These are phyloP conservation scores for Hydractinia symbiolongicarpus DNA, from an alignment of 30 jellyfish, hydroid and myxozoan genomes.

Conservation along the genomic window DNA sequence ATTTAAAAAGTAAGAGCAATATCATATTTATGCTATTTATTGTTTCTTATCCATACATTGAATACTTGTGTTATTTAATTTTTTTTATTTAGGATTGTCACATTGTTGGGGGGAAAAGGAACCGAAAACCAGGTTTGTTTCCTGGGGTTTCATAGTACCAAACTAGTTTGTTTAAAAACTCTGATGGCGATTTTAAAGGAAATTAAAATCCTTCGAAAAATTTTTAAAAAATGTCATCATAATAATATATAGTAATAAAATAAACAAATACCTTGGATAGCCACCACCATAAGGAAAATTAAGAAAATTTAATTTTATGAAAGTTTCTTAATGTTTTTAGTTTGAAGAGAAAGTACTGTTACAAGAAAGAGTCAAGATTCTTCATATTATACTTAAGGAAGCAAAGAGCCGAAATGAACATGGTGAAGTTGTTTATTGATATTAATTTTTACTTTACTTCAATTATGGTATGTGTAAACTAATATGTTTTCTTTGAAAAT, in stretches of 20 bases:
- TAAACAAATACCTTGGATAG: no score
- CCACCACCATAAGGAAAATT: no score
- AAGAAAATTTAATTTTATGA: not conserved
- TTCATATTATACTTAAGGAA: not conserved
- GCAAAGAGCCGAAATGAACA: not conserved
- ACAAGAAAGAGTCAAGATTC: slow-evolving; percentile 5
- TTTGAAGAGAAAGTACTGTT: not conserved
- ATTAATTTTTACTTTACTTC: not conserved
- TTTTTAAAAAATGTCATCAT: no score
- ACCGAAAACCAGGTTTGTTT: no score
- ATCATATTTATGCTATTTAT: not conserved
- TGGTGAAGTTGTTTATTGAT: not conserved
- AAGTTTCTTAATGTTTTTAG: not conserved
- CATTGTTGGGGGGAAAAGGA: no score
- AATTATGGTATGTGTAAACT: not conserved
- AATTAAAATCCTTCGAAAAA: no score
- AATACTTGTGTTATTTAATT: not conserved
- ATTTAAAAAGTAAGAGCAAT: not conserved
- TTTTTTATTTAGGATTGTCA: not conserved
- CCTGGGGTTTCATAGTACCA: no score
- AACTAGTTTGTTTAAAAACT: no score
- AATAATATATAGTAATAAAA: no score
- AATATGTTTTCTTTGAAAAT: no score
- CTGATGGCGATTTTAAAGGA: no score
- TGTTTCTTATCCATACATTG: not conserved